Percentiles rank a stretch among this genome's conserved stretches.
Conservation (phyloP, 1,140 invertebrate species). For the Nebria ingens region DNA sequence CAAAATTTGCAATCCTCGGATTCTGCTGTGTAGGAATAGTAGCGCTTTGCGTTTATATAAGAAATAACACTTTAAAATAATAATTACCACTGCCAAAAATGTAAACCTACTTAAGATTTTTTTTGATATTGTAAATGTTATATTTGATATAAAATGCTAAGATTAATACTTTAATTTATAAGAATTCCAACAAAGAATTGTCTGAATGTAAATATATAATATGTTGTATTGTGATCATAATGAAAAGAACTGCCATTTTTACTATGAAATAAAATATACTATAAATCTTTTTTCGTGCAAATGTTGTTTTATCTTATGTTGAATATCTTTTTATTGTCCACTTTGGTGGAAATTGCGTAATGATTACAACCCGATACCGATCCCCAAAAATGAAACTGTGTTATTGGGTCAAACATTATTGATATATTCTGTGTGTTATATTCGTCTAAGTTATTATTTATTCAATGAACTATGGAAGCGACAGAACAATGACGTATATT, state of each 20-base stretch:
- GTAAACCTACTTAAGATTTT: neutral
- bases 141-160: too few relatives aligned
- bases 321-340: too few relatives aligned
- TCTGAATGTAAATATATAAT: too few relatives aligned
- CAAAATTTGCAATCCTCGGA: neutral
- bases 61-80: neutral
- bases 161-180: too few relatives aligned
- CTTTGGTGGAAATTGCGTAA: too few relatives aligned
- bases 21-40: conserved; percentile 3
- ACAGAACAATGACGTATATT: too few relatives aligned
- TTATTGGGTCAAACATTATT: neutral
- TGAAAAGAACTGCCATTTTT: neutral
- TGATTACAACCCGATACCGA: too few relatives aligned
- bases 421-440: neutral
- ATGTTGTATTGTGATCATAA: neutral
- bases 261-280: neutral
- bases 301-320: too few relatives aligned
- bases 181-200: too few relatives aligned
- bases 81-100: neutral
- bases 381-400: neutral
- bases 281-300: neutral
- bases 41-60: conserved; percentile 1
- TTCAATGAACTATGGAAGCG: neutral
- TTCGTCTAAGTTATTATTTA: neutral
- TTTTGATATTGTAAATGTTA: neutral